phyloP scores from a whole-genome alignment of 2,888 invertebrate species.

The Eilema caniola region DNA sequence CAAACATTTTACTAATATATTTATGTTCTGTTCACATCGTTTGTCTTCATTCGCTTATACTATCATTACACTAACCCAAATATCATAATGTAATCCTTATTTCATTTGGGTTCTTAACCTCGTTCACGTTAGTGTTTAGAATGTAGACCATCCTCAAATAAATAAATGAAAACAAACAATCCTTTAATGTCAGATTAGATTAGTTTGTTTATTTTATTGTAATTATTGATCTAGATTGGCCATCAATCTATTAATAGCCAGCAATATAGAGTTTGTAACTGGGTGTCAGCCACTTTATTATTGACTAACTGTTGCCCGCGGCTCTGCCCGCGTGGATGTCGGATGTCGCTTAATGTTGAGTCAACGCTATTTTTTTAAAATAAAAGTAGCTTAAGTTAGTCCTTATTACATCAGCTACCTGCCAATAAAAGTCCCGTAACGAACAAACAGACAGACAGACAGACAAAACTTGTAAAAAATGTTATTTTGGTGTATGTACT shows the following conservation, averaged over 20 bases:
- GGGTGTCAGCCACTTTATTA: neutral
- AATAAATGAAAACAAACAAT: neutral
- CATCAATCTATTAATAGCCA: neutral
- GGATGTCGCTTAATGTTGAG: no score
- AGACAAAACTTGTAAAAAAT: no score
- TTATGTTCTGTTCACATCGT: no score
- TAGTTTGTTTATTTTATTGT: neutral
- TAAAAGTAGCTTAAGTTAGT: no score
- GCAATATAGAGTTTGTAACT: neutral
- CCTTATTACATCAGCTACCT: no score
- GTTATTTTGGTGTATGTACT: no score
- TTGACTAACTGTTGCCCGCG: no score
- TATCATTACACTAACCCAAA: neutral
- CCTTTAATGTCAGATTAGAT: constrained; percentile 5
- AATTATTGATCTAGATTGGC: neutral
- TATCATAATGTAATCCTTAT: neutral
- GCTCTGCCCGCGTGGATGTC: no score
- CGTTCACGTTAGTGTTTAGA: neutral
- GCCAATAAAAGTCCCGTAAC: no score
- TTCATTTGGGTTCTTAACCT: neutral
- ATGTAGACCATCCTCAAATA: neutral
- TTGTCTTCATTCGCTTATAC: neutral
- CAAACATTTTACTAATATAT: no score
- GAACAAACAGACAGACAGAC: no score
- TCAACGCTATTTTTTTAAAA: no score